These are phyloP conservation scores for Synergus umbraculus DNA, from an alignment of 2,888 invertebrate species.

Conservation along the genomic window DNA sequence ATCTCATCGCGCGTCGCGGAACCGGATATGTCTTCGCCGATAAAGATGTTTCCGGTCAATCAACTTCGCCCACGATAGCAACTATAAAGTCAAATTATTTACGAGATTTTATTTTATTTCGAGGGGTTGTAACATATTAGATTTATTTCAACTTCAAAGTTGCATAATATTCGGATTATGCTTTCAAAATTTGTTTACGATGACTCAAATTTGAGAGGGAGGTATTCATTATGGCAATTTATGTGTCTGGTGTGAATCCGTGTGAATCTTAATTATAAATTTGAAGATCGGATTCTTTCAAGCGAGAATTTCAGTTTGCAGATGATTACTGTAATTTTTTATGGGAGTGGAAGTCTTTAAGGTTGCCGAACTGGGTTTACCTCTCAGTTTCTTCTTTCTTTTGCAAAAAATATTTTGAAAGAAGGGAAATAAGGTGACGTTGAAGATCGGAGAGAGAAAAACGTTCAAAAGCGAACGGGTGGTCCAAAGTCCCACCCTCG, in stretches of 20 bases:
- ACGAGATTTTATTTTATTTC: neutral
- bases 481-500: constrained; percentile 62
- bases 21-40: constrained; percentile 8
- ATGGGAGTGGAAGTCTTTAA: neutral
- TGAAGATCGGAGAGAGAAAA: constrained; percentile 48
- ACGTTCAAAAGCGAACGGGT: constrained; percentile 60
- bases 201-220: neutral
- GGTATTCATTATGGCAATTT: neutral
- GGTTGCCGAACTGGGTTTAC: neutral
- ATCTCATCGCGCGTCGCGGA: constrained; percentile 24
- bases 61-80: neutral
- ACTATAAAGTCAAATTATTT: constrained; percentile 9
- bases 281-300: too few relatives aligned
- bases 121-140: neutral
- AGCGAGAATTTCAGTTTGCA: too few relatives aligned
- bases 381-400: neutral
- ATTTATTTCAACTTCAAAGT: constrained; percentile 20
- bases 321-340: too few relatives aligned
- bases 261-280: too few relatives aligned
- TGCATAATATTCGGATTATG: constrained; percentile 6
- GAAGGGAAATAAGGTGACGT: constrained; percentile 41
- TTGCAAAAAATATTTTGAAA: neutral
- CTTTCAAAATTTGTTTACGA: neutral
- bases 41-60: constrained; percentile 29
- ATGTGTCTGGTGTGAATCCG: neutral